Evolutionary conservation across 2,113 vertebrate species (phyloP), one percentile per base, ranked within the genome.

Genomic region (Bujurquina vittata): DNA sequence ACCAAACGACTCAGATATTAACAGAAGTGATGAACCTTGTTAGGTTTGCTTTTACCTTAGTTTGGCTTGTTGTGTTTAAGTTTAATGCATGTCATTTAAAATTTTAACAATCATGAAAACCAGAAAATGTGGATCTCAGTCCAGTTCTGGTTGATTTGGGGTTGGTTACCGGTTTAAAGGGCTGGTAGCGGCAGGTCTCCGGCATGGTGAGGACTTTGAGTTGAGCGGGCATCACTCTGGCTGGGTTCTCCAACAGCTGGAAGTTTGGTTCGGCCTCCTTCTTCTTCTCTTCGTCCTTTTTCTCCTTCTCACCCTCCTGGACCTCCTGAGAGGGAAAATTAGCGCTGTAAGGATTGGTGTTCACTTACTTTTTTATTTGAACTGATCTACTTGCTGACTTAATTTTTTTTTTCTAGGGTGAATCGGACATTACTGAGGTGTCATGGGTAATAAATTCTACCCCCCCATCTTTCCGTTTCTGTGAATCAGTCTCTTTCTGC

Each of bases 121-220:
- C 17, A 31, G 23, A 49, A 69, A 69, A 69, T 69, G 65, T 46
- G 57, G 4, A 3, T 49, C 56, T 23, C 18, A 0, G 18, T 11
- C 55, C n/a, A 23, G 8, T 26, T 11, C 7, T 58, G 20, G 43
- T 40, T 0, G n/a, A 58, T 23, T 26, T 11, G 10, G 73, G 29
- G 65, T 23, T 5, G 12, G 93, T 94, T 92, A 99, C 98, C 80
- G 97, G 97, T 95, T 99, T 99, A 93, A 99, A 99, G 79, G 98
- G 98, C 91, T 99, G 98, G 91, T 99, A 99, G 80, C 98, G 96
- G 88, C 97, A 98, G 87, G 93, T 96, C 89, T 99, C 98, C 0
- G 97, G 97, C 98, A 99, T 98, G 52, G 65, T 96, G 60, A 99
- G 96, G 87, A 99, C 98, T 94, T 99, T 99, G 43, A 99, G 98